Conservation (phyloP, 2,888 invertebrate genomes). For the Agrotis exclamationis region DNA sequence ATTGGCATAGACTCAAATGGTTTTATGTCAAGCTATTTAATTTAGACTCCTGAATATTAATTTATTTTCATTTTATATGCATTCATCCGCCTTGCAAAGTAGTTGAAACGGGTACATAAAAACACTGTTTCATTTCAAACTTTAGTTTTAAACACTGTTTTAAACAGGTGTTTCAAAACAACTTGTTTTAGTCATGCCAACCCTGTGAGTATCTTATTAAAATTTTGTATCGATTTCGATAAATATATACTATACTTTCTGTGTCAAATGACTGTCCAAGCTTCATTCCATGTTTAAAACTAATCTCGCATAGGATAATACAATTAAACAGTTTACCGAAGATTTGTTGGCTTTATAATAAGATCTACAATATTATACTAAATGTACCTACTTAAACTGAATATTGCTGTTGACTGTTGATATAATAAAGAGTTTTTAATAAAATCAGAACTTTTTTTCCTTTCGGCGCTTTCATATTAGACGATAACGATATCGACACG, state of each 20-base stretch:
- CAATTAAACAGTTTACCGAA: slow-evolving; percentile 35
- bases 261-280: slow-evolving; percentile 21
- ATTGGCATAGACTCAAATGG: no score
- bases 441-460: slow-evolving; percentile 1
- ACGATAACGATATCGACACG: no score
- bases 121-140: no score
- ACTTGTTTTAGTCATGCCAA: no score
- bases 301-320: slow-evolving; percentile 12
- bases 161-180: no score
- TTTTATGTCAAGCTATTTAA: no score
- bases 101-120: no score
- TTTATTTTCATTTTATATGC: no score
- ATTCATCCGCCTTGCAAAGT: no score
- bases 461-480: neutral
- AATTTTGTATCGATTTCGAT: slow-evolving; percentile 41
- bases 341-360: slow-evolving; percentile 30
- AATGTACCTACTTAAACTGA: slow-evolving; percentile 41
- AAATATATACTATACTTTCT: neutral
- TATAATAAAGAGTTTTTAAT: slow-evolving; percentile 62
- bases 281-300: slow-evolving; percentile 20
- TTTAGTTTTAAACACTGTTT: no score
- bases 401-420: slow-evolving; percentile 72
- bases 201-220: no score
- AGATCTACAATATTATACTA: slow-evolving; percentile 44
- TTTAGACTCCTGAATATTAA: no score